Conservation (phyloP, 92 coral and sea anemone species). For the Phenganax subtilis region DNA sequence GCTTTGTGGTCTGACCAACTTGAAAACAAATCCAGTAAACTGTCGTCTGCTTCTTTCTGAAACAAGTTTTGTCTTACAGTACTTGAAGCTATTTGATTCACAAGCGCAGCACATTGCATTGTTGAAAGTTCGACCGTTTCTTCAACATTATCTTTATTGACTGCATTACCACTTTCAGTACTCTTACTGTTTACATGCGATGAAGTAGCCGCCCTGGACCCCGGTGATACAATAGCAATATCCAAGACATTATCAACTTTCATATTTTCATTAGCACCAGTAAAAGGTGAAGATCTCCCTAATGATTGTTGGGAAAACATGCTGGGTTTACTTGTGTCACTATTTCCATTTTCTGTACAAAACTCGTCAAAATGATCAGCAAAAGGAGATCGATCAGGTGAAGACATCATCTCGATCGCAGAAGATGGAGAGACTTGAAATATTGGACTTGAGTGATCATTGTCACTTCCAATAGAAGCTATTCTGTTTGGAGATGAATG, state of each 20-base stretch:
- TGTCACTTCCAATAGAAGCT: not conserved
- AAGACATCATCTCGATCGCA: constrained; percentile 28
- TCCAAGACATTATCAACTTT: constrained; percentile 7
- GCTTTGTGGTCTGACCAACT: not conserved
- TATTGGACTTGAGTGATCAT: not conserved
- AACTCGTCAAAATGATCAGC: constrained; percentile 6
- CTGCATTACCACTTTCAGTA: not conserved
- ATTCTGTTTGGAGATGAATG: not conserved
- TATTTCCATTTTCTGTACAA: not conserved
- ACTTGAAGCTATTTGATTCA: not conserved
- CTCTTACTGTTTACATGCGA: not conserved
- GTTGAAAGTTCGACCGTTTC: not conserved
- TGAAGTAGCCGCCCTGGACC: not conserved
- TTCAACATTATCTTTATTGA: not conserved
- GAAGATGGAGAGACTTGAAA: not conserved
- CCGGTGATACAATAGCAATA: not conserved
- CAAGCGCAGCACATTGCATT: not conserved
- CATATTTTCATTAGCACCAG: not conserved
- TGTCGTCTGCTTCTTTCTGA: not conserved
- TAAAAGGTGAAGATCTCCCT: not conserved
- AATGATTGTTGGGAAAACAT: not conserved
- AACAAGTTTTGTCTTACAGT: not conserved
- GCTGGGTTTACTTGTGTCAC: not conserved
- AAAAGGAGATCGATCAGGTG: constrained; percentile 15
- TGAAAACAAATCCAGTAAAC: constrained; percentile 6